Base-by-base conservation (phyloP, 2,888 invertebrate genomes). In the Podabrus alpinus region DNA sequence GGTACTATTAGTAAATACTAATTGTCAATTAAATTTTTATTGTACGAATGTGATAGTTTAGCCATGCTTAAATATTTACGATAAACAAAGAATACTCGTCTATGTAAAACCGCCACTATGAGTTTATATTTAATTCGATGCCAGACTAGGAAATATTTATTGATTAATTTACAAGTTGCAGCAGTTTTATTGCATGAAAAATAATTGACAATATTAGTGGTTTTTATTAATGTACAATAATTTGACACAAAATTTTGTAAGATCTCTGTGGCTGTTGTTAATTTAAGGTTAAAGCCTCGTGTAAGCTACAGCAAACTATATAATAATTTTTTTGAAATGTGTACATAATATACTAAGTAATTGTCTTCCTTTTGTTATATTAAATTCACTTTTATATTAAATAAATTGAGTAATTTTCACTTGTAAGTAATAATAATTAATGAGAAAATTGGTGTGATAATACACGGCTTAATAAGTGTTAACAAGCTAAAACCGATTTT, bases 21-120 rank as follows among this genome's bases (percentile, higher is more conserved):
- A 70, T 72, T 70, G 76, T 76, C 76, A 76, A 76, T 76, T 76
- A 76, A 71, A 72, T 25, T 68, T 72, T 66, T 69, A 72, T 71
- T 69, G 60, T 75, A 75, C 66, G 66, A 19, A 45, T 62, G 69
- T 73, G 69, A 69, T 61, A 72, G 66, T 74, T 10, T 74, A 74
- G 71, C 19, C 68, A 64, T 64, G 71, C 71, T 74, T 71, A 71
- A 64, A 61, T 68, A 71, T 60, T 45, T 71, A 66, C 24, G 25
- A 19, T 62, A 61, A 62, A 15, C 16, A 21, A 15, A 9, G 13
- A 64, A 64, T 64, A 64, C 62, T 64, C 62, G 9, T 17, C n/a
- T 19, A 17, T 19, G 21, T 21, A 64, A 64, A 64, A n/a, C 19
- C n/a, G 19, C 19, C n/a, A 13, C 3, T 11, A 10, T 11, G 62